Conservation (phyloP, 1,140 invertebrate species). For the Hyles vespertilio region DNA sequence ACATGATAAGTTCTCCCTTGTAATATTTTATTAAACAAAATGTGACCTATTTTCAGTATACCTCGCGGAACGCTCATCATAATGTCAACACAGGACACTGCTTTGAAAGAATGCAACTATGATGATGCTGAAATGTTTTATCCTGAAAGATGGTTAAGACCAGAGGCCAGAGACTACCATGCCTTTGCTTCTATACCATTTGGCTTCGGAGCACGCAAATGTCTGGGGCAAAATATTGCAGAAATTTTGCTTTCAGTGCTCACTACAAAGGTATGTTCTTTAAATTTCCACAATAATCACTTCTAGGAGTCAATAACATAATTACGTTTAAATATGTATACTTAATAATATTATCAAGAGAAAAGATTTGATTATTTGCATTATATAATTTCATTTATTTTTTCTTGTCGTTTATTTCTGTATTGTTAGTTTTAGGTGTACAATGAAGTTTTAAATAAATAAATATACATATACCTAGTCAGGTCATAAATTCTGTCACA, state of each 20-base stretch:
- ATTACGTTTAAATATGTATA: no score
- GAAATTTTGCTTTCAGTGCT: slow-evolving; percentile 77
- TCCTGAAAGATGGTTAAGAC: slow-evolving; percentile 82
- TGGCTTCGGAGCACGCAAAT: slow-evolving; percentile 77
- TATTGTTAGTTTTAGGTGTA: no score
- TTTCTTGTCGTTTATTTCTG: no score
- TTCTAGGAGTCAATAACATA: no score
- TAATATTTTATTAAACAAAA: no score
- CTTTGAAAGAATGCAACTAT: slow-evolving; percentile 81
- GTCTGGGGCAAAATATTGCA: slow-evolving; percentile 77
- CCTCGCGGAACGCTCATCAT: slow-evolving; percentile 82
- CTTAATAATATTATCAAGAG: no score
- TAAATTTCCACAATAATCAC: no score
- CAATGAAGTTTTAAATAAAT: no score
- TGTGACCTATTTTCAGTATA: slow-evolving; percentile 39
- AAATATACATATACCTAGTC: no score
- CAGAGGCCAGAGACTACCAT: slow-evolving; percentile 56
- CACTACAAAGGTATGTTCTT: slow-evolving; percentile 72
- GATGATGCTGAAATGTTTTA: slow-evolving; percentile 81
- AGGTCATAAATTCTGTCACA: no score
- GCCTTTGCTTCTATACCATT: slow-evolving; percentile 78
- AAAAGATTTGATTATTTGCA: no score
- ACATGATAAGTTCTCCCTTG: not conserved
- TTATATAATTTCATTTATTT: no score
- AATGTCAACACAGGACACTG: slow-evolving; percentile 82